Evolutionary conservation across 2,113 vertebrate species (phyloP).

Genomic region (Chaenocephalus aceratus): DNA sequence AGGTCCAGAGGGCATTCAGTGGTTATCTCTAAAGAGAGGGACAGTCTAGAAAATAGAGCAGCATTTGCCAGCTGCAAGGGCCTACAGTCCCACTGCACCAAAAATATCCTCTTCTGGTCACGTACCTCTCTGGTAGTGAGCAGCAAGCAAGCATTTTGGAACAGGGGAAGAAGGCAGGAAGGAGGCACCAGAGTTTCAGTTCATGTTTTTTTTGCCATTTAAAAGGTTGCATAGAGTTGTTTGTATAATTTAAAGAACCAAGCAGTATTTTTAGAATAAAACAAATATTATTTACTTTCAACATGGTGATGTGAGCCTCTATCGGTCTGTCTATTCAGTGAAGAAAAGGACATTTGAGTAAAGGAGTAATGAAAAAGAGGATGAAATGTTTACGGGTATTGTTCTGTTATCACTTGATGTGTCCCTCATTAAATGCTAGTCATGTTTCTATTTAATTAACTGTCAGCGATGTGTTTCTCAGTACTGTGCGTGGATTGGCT

Average conservation of each 20-base stretch:
- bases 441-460: conserved; percentile 82
- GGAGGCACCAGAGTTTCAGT: neutral
- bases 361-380: conserved; percentile 30
- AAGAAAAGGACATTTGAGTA: neutral
- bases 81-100: conserved; percentile 59
- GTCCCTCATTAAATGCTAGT: conserved; percentile 81
- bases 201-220: neutral
- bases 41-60: conserved; percentile 39
- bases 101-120: conserved; percentile 66
- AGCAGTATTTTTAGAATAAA: neutral
- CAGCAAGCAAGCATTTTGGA: conserved; percentile 38
- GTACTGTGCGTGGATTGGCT: conserved; percentile 70
- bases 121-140: conserved; percentile 48
- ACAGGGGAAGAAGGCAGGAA: conserved; percentile 27
- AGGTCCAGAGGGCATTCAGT: conserved; percentile 35
- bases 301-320: neutral
- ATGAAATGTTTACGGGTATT: conserved; percentile 46
- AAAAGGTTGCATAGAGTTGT: neutral
- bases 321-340: conserved; percentile 21
- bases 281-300: neutral
- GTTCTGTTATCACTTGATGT: conserved; percentile 43
- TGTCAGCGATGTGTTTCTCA: conserved; percentile 61
- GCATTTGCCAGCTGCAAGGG: conserved; percentile 29
- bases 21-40: conserved; percentile 36
- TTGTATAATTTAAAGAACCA: conserved; percentile 1